Percentiles rank a stretch among this genome's conserved stretches.
Evolutionary conservation across 2,113 vertebrate species (phyloP).

Genomic region (Nyctibius bracteatus): DNA sequence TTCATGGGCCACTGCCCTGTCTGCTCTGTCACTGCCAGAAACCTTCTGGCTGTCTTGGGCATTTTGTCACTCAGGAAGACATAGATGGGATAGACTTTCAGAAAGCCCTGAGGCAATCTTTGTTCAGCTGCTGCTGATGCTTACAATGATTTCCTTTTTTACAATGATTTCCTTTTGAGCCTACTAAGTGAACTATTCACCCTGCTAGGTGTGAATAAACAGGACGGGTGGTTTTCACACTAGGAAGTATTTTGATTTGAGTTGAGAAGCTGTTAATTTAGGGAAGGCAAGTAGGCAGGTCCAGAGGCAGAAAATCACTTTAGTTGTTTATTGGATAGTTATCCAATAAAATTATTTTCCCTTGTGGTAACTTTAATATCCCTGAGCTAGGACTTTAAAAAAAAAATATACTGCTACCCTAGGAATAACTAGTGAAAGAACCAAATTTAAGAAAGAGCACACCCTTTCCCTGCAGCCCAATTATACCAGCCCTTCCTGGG

Average conservation of each 20-base stretch:
- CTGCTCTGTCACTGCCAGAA: neutral
- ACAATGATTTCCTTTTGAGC: neutral
- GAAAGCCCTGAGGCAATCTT: neutral
- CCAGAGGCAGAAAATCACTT: neutral
- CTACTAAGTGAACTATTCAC: neutral
- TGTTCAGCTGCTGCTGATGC: neutral
- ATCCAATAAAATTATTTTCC: neutral
- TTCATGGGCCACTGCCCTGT: neutral
- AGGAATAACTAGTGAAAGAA: neutral
- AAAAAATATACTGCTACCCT: neutral
- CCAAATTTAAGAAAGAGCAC: neutral
- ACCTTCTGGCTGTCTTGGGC: neutral
- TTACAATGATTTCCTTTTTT: neutral
- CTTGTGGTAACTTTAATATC: neutral
- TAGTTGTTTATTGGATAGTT: neutral
- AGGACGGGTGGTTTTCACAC: neutral
- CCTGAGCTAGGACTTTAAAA: neutral
- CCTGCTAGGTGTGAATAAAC: neutral
- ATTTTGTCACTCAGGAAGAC: neutral
- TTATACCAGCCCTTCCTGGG: neutral
- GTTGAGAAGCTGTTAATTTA: neutral
- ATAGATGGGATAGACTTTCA: neutral
- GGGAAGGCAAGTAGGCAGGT: neutral
- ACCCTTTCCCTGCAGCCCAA: neutral
- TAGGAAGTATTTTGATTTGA: neutral